These are phyloP conservation scores for Hipparchia semele DNA, from an alignment of 2,888 invertebrate species.

Conservation along the genomic window DNA sequence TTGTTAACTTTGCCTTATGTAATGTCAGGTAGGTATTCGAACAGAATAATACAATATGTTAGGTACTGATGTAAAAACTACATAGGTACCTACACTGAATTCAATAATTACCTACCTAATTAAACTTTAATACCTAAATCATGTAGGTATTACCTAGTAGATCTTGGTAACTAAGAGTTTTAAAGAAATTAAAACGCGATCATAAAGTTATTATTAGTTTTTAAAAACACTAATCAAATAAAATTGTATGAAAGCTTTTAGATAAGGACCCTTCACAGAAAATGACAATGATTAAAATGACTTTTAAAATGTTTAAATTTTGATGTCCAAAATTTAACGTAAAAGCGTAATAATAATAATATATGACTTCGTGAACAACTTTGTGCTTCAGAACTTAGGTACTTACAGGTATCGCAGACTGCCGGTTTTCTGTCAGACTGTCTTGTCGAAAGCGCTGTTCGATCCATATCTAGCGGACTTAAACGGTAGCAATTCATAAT, in stretches of 20 bases:
- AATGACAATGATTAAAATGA: background rate
- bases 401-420: slow-evolving; percentile 29
- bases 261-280: background rate
- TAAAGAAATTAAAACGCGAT: background rate
- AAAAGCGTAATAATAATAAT: slow-evolving; percentile 12
- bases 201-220: background rate
- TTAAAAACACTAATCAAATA: background rate
- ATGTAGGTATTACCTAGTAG: background rate
- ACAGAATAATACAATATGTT: background rate
- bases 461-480: no score
- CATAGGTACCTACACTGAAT: background rate
- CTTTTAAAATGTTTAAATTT: background rate
- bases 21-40: background rate
- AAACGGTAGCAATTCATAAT: no score
- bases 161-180: background rate
- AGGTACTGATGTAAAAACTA: background rate
- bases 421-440: no score
- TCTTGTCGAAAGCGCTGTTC: no score
- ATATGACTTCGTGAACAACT: slow-evolving; percentile 21
- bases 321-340: background rate
- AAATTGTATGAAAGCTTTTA: background rate
- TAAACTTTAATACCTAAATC: background rate
- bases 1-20: slow-evolving; percentile 3
- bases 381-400: slow-evolving; percentile 30
- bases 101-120: background rate